A percentile compares a stretch with the other conserved stretches of the same genome.
Evolutionary conservation across 2,888 invertebrate genomes (phyloP).

Genomic region (Argyresthia goedartella): DNA sequence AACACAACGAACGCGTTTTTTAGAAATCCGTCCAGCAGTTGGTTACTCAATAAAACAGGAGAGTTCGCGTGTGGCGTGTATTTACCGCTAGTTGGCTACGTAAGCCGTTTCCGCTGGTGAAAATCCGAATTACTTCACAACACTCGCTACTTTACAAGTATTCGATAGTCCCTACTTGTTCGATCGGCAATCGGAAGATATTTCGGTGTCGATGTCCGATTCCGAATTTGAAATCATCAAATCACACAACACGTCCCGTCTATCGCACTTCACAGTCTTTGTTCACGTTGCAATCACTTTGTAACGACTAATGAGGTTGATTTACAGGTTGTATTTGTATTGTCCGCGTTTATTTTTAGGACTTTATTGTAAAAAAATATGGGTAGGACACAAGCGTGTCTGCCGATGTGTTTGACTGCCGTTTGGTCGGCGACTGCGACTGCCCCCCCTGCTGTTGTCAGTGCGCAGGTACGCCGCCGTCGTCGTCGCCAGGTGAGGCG

Average conservation of each 20-base stretch:
- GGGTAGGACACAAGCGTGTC: slow-evolving; percentile 38
- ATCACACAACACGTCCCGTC: slow-evolving; percentile 15
- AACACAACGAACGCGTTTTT: slow-evolving; percentile 47
- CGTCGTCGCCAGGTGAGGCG: slow-evolving; percentile 56
- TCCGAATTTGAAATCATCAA: slow-evolving; percentile 22
- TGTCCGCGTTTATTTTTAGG: slow-evolving; percentile 26
- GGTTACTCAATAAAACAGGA: slow-evolving; percentile 55
- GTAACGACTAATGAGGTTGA: background rate
- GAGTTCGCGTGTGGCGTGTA: slow-evolving; percentile 55
- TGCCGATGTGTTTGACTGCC: slow-evolving; percentile 33
- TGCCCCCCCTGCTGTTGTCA: slow-evolving; percentile 56
- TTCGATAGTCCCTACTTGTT: background rate
- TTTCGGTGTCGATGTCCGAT: slow-evolving; percentile 31
- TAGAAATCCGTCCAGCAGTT: slow-evolving; percentile 42
- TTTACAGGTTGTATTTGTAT: slow-evolving; percentile 6
- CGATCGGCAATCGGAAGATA: slow-evolving; percentile 2
- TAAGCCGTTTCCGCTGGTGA: slow-evolving; percentile 65
- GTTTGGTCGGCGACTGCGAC: slow-evolving; percentile 33
- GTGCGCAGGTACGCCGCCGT: slow-evolving; percentile 61
- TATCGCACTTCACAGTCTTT: slow-evolving; percentile 21
- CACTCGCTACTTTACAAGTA: slow-evolving; percentile 20
- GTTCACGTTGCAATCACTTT: slow-evolving; percentile 3
- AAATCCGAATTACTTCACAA: slow-evolving; percentile 62
- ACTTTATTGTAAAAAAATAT: slow-evolving; percentile 30
- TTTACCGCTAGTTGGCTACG: slow-evolving; percentile 67